Base-by-base conservation (phyloP, 2,113 vertebrate genomes). In the Sceloporus undulatus region DNA sequence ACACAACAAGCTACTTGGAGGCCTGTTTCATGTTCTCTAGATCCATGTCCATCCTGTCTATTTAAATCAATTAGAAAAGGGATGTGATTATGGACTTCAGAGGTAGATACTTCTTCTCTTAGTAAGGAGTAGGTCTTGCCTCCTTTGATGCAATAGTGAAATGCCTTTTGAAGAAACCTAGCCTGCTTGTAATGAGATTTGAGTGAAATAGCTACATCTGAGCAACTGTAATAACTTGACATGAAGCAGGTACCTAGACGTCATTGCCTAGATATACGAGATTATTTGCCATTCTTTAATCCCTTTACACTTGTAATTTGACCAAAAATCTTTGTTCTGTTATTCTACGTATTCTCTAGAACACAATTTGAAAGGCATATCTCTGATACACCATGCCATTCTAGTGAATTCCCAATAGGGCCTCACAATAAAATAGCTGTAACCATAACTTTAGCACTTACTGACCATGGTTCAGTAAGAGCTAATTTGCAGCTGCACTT, bases 241-340 rank as follows among this genome's bases (percentile, higher is more conserved):
- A 23, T 80, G 7, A 18, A 62, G 66, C 9, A 40, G 8, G 9
- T 34, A 18, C 14, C 1, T 29, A n/a, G 62, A 23, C 14, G 34
- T 27, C 38, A 11, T 25, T 40, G 62, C 21, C 9, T 70, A 48
- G 34, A 16, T 9, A 34, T 56, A 54, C n/a, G 19, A 34, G 79
- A 25, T 34, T 68, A 25, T 52, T 78, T 73, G 14, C 6, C 54
- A 81, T 81, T 87, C 54, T 87, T 81, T 81, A 85, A 80, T 62
- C 3, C 23, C 5, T 42, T 74, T 74, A 42, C 68, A 81, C 42
- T 82, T 65, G 42, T 34, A 75, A 75, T 66, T 48, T 81, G 78
- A 71, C 42, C 16, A 74, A 62, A 4, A 62, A 82, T 66, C 10
- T 74, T 65, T 59, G 16, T 70, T 48, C n/a, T 29, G 25, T 42